These are phyloP conservation scores for Tipula helvola DNA, from an alignment of 2,888 invertebrate genomes.

Conservation along the genomic window DNA sequence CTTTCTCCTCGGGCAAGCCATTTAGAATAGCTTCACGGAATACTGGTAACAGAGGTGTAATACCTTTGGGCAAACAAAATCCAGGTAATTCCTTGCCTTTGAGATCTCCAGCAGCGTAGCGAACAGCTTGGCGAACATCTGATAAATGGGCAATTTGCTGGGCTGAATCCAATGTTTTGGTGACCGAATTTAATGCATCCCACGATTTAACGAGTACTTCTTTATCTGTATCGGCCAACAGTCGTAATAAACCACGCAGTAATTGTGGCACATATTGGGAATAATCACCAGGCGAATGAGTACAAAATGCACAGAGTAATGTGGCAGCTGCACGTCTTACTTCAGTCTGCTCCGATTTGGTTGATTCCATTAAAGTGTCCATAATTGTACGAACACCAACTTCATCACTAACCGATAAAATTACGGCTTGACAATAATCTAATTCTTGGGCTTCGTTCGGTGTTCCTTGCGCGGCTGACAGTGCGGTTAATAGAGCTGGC, in stretches of 20 bases:
- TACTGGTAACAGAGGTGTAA: constrained; percentile 84
- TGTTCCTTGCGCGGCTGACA: constrained; percentile 55
- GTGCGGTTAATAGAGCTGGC: constrained; percentile 71
- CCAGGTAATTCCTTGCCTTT: constrained; percentile 73
- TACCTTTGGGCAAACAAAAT: constrained; percentile 88
- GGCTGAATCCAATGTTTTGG: constrained; percentile 72
- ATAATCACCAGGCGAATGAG: constrained; percentile 79
- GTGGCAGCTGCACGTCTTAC: constrained; percentile 71
- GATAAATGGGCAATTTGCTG: constrained; percentile 77
- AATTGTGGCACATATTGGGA: constrained; percentile 78
- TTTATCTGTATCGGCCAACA: constrained; percentile 71
- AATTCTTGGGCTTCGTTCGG: constrained; percentile 58
- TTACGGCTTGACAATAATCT: constrained; percentile 85
- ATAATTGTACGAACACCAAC: constrained; percentile 76
- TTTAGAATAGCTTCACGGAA: constrained; percentile 94
- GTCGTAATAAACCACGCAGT: constrained; percentile 70
- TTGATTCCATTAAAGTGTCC: constrained; percentile 70
- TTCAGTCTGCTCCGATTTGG: constrained; percentile 47
- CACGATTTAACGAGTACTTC: constrained; percentile 76
- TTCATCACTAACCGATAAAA: constrained; percentile 81
- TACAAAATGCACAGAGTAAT: constrained; percentile 81
- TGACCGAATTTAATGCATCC: constrained; percentile 83
- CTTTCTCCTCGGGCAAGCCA: constrained; percentile 91
- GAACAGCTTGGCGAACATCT: constrained; percentile 85
- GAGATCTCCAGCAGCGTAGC: constrained; percentile 77